A percentile compares a stretch with the other conserved stretches of the same genome.
Evolutionary conservation across 2,888 invertebrate genomes (phyloP).

Genomic region (Agrilus biguttatus): DNA sequence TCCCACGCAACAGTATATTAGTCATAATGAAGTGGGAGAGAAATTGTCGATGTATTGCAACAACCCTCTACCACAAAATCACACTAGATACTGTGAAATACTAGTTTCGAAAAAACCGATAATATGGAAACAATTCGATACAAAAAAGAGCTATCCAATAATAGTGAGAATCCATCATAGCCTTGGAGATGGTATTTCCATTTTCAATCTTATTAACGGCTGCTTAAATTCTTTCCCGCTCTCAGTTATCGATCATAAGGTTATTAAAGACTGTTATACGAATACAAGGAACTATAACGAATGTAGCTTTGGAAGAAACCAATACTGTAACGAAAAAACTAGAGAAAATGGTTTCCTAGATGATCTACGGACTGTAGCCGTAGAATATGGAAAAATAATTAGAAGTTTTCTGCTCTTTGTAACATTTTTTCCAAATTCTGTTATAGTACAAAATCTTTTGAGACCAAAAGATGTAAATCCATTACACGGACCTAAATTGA

Average conservation of each 20-base stretch:
- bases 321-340: too few relatives aligned
- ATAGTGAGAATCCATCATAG: conserved; percentile 41
- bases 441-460: background rate
- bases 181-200: conserved; percentile 38
- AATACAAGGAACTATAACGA: too few relatives aligned
- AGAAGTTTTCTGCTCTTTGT: too few relatives aligned
- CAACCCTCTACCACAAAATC: conserved; percentile 29
- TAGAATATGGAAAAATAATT: too few relatives aligned
- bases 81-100: conserved; percentile 38
- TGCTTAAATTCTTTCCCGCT: background rate
- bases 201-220: conserved; percentile 30
- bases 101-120: conserved; percentile 24
- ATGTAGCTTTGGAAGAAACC: too few relatives aligned
- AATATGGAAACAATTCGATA: conserved; percentile 8
- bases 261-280: too few relatives aligned
- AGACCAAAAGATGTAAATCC: conserved; percentile 27
- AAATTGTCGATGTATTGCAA: conserved; percentile 14
- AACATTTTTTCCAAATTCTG: background rate
- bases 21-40: too few relatives aligned
- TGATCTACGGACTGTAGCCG: too few relatives aligned
- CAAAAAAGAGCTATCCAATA: conserved; percentile 22
- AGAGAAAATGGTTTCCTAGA: too few relatives aligned
- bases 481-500: conserved; percentile 32
- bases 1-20: background rate
- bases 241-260: too few relatives aligned